phyloP scores from a whole-genome alignment of 1,140 invertebrate species.

The Halyomorpha halys region DNA sequence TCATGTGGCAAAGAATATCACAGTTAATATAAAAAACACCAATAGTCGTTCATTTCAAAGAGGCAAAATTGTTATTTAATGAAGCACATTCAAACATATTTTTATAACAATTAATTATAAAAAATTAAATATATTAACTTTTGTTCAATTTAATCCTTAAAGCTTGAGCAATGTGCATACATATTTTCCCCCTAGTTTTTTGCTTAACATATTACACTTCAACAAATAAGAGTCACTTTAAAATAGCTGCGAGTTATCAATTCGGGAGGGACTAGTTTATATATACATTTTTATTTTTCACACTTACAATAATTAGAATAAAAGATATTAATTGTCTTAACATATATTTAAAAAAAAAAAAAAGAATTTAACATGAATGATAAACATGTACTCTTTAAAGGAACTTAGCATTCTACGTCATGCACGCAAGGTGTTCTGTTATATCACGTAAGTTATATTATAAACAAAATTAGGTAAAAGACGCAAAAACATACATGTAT shows the following conservation, averaged over 20 bases:
- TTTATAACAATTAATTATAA: not conserved
- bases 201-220: not conserved
- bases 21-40: slow-evolving; percentile 11
- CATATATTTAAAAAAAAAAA: not conserved
- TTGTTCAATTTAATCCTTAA: slow-evolving; percentile 3
- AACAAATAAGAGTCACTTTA: not conserved
- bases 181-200: not conserved
- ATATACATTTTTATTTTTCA: slow-evolving; percentile 4
- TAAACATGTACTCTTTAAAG: slow-evolving; percentile 6
- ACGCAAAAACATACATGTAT: too few species aligned
- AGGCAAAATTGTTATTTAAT: slow-evolving; percentile 6
- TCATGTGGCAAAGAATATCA: slow-evolving; percentile 7
- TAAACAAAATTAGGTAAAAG: too few species aligned
- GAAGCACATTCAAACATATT: slow-evolving; percentile 1
- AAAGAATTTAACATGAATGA: not conserved
- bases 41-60: not conserved
- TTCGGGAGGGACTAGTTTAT: slow-evolving; percentile 8
- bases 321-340: slow-evolving; percentile 8
- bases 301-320: not conserved
- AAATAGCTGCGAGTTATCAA: slow-evolving; percentile 9
- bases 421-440: slow-evolving; percentile 4
- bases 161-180: slow-evolving; percentile 15
- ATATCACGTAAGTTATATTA: too few species aligned
- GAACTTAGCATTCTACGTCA: slow-evolving; percentile 12
- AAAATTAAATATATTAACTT: not conserved